Evolutionary conservation across 1,140 invertebrate species (phyloP), one percentile per base, ranked within the genome.

Genomic region (Heterodera schachtii): DNA sequence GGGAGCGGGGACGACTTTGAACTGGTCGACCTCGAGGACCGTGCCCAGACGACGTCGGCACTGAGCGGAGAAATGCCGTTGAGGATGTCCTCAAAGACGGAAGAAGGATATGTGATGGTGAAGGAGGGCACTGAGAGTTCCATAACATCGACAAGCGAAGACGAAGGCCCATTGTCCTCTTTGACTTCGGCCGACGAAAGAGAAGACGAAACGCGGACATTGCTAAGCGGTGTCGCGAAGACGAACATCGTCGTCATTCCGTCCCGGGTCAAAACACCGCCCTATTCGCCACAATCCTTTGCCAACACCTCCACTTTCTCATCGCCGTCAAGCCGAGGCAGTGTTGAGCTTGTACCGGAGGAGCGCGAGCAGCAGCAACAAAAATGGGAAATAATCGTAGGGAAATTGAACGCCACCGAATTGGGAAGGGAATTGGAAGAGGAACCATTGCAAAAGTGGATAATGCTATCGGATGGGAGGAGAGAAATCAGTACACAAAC

Each of bases 1-100:
- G 44, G 43, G 21, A 84, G 70, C 64, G 80, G 57, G 19, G 83
- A 84, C 44, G 83, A 84, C 19, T 85, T 86, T 21, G 81, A 82
- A 46, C 3, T 82, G 43, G 44, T 82, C 21, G 31, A 64, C 11
- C n/a, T 64, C 31, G 47, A 79, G 21, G 66, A 66, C 19, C 19
- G 13, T 11, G 78, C 79, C 16, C 46, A 81, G 11, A 13, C 57
- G 11, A 13, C 57, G n/a, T 64, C 76, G 49, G 52, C 41, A 67
- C 60, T 67, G 44, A 81, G 71, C 43, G 47, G 83, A 7, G 82
- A 84, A 31, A 64, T 82, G 44, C 79, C 81, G 9, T 52, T 81
- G 9, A 76, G 41, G 47, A 69, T 47, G 31, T 71, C 80, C 19
- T 73, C 49, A 9, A 49, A n/a, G 9, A 82, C 44, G 79, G 80